Conservation (phyloP, 2,888 invertebrate species). For the Diplazon laetatorius region DNA sequence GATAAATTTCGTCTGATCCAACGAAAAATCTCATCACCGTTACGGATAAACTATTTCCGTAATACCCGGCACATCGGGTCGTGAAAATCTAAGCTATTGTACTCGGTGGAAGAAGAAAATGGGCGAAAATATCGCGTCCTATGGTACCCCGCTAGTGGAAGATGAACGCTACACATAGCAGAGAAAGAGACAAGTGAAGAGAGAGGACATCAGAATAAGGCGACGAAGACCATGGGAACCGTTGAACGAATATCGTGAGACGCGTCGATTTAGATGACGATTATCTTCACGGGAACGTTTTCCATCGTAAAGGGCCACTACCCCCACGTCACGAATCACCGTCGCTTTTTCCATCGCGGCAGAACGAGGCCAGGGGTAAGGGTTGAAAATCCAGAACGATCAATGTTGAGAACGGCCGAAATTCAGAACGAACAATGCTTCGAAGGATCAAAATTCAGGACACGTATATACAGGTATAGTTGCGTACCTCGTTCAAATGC, state of each 20-base stretch:
- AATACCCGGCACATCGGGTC: background rate
- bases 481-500: no score
- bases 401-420: no score
- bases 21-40: background rate
- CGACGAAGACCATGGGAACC: background rate
- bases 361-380: conserved; percentile 7
- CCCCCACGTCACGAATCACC: conserved; percentile 36
- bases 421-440: no score
- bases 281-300: conserved; percentile 35
- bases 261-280: conserved; percentile 45
- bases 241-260: conserved; percentile 42
- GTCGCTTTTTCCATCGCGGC: conserved; percentile 25
- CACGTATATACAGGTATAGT: no score
- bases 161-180: conserved; percentile 27
- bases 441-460: no score
- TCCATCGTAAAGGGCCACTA: conserved; percentile 50
- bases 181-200: no score
- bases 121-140: conserved; percentile 19
- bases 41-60: background rate
- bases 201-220: background rate
- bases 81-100: background rate
- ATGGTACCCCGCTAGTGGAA: conserved; percentile 8
- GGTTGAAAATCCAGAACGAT: no score
- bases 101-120: background rate
- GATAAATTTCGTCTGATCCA: background rate